phyloP scores from a whole-genome alignment of 2,113 vertebrate species.

The Plecotus auritus region DNA sequence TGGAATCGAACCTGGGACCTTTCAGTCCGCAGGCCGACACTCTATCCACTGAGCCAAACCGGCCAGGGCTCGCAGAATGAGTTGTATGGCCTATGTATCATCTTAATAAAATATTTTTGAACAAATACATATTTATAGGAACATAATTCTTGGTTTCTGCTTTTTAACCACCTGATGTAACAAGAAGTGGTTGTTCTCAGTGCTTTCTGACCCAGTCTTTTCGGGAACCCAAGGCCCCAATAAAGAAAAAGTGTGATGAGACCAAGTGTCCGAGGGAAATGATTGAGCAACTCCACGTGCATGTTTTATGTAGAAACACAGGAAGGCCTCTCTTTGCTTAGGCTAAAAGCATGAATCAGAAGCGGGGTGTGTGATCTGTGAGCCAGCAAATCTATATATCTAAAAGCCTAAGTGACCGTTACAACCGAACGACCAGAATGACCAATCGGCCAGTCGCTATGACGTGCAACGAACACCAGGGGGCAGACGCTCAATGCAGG shows the following conservation, averaged over 20 bases:
- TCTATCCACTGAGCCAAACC: too few relatives aligned
- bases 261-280: background rate
- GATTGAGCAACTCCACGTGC: background rate
- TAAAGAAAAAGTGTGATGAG: fast-evolving
- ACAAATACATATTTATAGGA: background rate
- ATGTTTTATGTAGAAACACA: background rate
- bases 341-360: background rate
- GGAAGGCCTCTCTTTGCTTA: background rate
- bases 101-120: background rate
- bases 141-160: background rate
- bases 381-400: background rate
- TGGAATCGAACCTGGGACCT: too few relatives aligned
- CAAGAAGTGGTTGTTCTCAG: background rate
- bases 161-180: background rate
- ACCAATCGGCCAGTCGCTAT: too few relatives aligned
- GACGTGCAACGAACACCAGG: too few relatives aligned
- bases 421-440: too few relatives aligned
- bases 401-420: too few relatives aligned
- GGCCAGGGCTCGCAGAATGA: too few relatives aligned
- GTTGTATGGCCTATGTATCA: too few relatives aligned
- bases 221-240: background rate
- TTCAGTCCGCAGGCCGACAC: too few relatives aligned
- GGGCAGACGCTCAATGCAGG: too few relatives aligned
- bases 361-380: background rate
- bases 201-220: background rate